Percentiles rank a stretch among this genome's conserved stretches.
Conservation (phyloP, 2,113 vertebrate species). For the Neodon shergylaensis region DNA sequence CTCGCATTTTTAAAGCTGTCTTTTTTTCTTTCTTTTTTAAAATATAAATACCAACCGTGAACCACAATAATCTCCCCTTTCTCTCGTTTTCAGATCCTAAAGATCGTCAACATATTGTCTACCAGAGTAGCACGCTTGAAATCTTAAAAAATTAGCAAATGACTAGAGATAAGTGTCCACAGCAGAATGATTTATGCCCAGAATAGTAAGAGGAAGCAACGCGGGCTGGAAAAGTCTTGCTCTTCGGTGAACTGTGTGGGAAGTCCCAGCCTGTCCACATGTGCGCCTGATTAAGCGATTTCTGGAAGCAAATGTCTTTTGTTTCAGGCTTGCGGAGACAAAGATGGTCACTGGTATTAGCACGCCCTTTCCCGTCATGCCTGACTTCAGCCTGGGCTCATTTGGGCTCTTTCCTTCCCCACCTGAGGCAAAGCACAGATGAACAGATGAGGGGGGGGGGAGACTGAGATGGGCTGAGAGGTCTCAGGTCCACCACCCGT, state of each 20-base stretch:
- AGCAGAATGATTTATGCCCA: constrained; percentile 2
- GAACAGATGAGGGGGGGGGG: neutral
- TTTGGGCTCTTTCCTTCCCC: neutral
- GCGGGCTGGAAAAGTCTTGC: constrained; percentile 39
- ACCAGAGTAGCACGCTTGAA: neutral
- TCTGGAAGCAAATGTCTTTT: constrained; percentile 73
- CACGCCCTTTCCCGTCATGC: neutral
- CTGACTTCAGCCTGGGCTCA: constrained; percentile 44
- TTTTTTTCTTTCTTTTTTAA: neutral
- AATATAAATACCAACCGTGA: constrained; percentile 47
- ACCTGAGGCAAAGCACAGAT: constrained; percentile 51
- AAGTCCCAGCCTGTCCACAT: constrained; percentile 58
- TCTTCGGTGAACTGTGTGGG: constrained; percentile 17
- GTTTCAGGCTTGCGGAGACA: constrained; percentile 67
- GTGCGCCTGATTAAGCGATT: constrained; percentile 74
- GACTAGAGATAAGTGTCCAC: neutral
- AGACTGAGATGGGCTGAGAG: neutral
- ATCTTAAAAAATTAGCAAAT: constrained; percentile 12
- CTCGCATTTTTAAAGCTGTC: constrained; percentile 74
- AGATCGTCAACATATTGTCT: constrained; percentile 29
- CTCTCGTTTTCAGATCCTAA: constrained; percentile 51
- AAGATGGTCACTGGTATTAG: constrained; percentile 38
- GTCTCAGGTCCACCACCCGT: neutral
- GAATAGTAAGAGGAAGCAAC: constrained; percentile 48
- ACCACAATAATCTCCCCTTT: constrained; percentile 59